Conservation (phyloP, 1,140 invertebrate species). For the Sitophilus oryzae region DNA sequence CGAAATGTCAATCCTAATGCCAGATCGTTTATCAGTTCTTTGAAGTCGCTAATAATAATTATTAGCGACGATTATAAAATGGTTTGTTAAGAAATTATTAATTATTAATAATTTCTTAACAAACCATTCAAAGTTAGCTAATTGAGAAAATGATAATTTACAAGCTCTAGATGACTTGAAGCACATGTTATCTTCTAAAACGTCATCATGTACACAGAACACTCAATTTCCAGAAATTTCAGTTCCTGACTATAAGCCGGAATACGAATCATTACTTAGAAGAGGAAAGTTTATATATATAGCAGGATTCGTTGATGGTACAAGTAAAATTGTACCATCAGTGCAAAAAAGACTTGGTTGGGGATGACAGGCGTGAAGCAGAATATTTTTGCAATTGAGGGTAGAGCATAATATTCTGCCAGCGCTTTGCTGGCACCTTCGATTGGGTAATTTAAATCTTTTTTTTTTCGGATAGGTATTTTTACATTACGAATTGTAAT, state of each 20-base stretch:
- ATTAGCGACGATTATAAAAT: too few species aligned
- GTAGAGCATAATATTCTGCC: not conserved
- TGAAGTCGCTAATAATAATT: conserved; percentile 14
- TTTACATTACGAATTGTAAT: not conserved
- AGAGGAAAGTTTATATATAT: not conserved
- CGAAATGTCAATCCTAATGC: conserved; percentile 17
- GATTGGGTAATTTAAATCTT: not conserved
- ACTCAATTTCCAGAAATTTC: not conserved
- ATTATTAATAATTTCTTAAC: too few species aligned
- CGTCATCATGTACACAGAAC: not conserved
- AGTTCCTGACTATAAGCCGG: not conserved
- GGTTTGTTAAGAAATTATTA: too few species aligned
- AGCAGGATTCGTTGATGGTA: not conserved
- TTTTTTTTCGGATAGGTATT: not conserved
- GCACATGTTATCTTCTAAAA: not conserved
- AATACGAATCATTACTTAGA: not conserved
- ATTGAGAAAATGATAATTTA: too few species aligned
- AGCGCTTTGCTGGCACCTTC: not conserved
- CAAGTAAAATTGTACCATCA: not conserved
- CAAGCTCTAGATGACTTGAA: too few species aligned
- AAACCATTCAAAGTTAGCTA: too few species aligned
- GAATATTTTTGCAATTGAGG: not conserved
- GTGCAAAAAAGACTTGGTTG: not conserved
- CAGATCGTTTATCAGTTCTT: conserved; percentile 13
- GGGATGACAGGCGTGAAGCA: not conserved